A percentile compares a stretch with the other conserved stretches of the same genome.
These are phyloP conservation scores for Okapia johnstoni DNA, from an alignment of 2,113 vertebrate genomes.

Conservation along the genomic window DNA sequence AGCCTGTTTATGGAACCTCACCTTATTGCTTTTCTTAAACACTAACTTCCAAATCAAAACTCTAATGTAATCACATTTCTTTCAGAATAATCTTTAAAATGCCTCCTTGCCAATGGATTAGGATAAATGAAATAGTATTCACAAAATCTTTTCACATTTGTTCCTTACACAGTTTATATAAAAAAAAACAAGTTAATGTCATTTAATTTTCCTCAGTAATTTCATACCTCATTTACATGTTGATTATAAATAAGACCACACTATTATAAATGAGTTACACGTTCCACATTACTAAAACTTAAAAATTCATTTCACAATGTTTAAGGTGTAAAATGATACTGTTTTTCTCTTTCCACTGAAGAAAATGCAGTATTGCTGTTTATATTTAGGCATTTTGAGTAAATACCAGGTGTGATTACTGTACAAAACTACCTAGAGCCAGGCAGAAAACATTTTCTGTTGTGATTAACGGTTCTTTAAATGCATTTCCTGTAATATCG, in stretches of 20 bases:
- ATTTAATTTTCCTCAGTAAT: neutral
- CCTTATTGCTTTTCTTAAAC: neutral
- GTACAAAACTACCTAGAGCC: neutral
- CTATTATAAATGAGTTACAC: neutral
- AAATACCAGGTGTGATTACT: conserved; percentile 11
- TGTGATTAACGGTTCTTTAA: conserved; percentile 63
- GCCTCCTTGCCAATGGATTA: neutral
- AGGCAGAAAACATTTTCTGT: conserved; percentile 27
- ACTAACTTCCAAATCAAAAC: neutral
- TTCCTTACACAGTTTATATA: neutral
- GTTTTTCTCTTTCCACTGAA: neutral
- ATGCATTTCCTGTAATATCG: conserved; percentile 60
- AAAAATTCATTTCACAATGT: neutral
- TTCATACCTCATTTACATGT: conserved; percentile 1
- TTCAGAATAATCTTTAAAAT: neutral
- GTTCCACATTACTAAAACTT: neutral
- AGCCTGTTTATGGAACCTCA: neutral
- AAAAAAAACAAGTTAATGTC: neutral
- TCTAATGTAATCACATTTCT: neutral
- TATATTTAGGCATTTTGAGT: neutral
- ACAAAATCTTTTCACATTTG: neutral
- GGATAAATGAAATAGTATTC: neutral
- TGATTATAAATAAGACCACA: conserved; percentile 9
- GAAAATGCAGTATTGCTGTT: neutral
- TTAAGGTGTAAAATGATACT: neutral